Base-by-base conservation (phyloP, 2,888 invertebrate species). In the Macrosoma leucophasiata region DNA sequence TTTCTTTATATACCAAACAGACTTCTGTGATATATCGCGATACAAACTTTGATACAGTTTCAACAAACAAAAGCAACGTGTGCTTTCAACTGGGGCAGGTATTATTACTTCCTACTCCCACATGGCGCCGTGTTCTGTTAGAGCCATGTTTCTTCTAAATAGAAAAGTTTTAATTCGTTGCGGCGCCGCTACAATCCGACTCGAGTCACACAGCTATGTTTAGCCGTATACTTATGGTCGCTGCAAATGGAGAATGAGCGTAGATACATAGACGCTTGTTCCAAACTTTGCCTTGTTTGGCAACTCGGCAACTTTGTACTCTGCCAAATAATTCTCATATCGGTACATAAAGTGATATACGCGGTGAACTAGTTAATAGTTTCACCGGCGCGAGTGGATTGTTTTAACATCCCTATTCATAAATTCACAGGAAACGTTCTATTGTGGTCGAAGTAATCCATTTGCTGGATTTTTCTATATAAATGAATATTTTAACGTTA, bases 101-200 rank as follows among this genome's bases (percentile, higher is more conserved):
- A 52, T 56, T 62, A 56, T 59, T 58, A 54, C 53, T 57, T 54
- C 52, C 52, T 24, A 46, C 49, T 56, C 48, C 55, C 54, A 55
- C 54, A 58, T 56, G 55, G 33, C 29, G 51, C 48, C 48, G 29
- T 35, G 52, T 35, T 46, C 47, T 14, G 55, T 53, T 47, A 43
- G 50, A 50, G 51, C 46, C 43, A 54, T 61, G 65, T 62, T 60
- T 69, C 62, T 63, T 64, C 59, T 63, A 69, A 70, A 67, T 63
- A 65, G 60, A 58, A 71, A 75, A 75, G 72, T 75, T 74, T 73
- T 69, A 69, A 74, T 71, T 69, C 53, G 62, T 50, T 59, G 63
- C 55, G 64, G 62, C 60, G 51, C 40, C 35, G 49, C 33, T 35
- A 3, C 10, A 13, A 13, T 10, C n/a, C 14, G 13, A 14, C 10